Evolutionary conservation across 2,888 invertebrate species (phyloP), one percentile per base, ranked within the genome.

Genomic region (Lacanobia wlatinum): DNA sequence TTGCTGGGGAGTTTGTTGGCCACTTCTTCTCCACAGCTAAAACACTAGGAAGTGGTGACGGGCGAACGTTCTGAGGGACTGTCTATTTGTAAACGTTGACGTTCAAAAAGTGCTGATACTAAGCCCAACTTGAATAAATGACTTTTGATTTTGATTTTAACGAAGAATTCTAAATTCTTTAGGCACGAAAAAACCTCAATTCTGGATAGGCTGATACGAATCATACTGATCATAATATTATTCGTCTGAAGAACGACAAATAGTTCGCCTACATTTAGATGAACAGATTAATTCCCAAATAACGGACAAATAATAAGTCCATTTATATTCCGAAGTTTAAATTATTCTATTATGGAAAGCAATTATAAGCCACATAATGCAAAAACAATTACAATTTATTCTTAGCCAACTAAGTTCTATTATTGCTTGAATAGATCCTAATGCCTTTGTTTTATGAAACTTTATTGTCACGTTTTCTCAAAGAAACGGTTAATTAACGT

Each of bases 241-340:
- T 38, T 38, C 16, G 4, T 64, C 21, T 6, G 0, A 7, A 64
- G 12, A 14, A 18, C 14, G 12, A 65, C 2, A 21, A 43, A 9
- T n/a, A 12, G 2, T 28, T 21, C 16, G 4, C n/a, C 46, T 7
- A 14, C 12, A 50, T 3, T 62, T 43, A 5, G 1, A 50, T 23
- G 18, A 23, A 4, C 48, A 56, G 10, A 34, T 18, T 16, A 58
- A 66, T 62, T 50, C n/a, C 12, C 9, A 10, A 40, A 12, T 58
- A 46, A 40, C 7, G 52, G 0, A 12, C 58, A 58, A 46, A 6
- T 38, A 60, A 70, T 53, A 73, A 63, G 34, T 60, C 43, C 7
- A 70, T 75, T 79, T 58, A 46, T 65, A 63, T 80, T 70, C 59
- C 14, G n/a, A 55, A 78, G 48, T 18, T 40, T 9, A 34, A 62